Base-by-base conservation (phyloP, 2,888 invertebrate species). In the Teinopalpus imperialis region DNA sequence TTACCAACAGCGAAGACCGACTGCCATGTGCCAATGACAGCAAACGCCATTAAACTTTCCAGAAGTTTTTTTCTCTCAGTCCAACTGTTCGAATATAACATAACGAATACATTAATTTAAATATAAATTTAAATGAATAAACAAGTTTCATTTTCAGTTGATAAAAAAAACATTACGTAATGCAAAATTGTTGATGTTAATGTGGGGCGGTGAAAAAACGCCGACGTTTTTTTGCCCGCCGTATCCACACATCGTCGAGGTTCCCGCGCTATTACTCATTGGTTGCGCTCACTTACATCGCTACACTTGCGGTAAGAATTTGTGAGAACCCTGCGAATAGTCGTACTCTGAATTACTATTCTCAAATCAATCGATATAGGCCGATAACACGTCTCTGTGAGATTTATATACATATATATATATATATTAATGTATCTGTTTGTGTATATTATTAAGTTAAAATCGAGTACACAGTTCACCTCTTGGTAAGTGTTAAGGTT, bases 241-340 rank as follows among this genome's bases (percentile, higher is more conserved):
- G 18, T 35, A 35, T 31, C 23, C 27, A 16, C 31, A 24, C 18
- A 13, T 23, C 26, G 24, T 2, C 7, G 31, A 23, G 59, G 61
- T 79, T 77, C 79, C 78, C 76, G 71, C 69, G 73, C 53, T 57
- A 86, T 85, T 85, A 86, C 69, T 50, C 68, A 85, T 86, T 83
- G 66, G 81, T 57, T 61, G 54, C 81, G 85, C 81, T 81, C 80
- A 82, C 81, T 85, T 83, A 76, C 62, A 36, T 16, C 43, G 27
- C 30, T 30, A 21, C 36, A 39, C 44, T 45, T 26, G 37, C 39
- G 13, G 18, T 24, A 2, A 32, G 31, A 34, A 26, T 32, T 39
- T 45, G 44, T 45, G 44, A 39, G 44, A 47, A 36, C 35, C 40
- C 18, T 16, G 26, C 26, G 26, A 40, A 21, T 2, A 27, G 18